phyloP scores from a whole-genome alignment of 1,140 invertebrate genomes.

The Bactericera cockerelli region DNA sequence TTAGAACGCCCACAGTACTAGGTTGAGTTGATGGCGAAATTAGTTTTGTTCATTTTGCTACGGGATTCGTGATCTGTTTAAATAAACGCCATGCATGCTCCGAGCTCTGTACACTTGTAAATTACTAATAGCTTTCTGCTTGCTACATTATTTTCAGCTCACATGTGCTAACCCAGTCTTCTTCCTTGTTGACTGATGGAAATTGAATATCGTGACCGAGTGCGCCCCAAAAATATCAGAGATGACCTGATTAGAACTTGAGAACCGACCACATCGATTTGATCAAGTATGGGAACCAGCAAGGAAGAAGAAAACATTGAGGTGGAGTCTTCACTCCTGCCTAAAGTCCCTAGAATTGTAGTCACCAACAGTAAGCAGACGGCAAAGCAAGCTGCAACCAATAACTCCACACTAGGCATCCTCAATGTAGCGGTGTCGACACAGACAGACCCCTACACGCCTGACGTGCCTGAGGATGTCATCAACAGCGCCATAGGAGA shows the following conservation, averaged over 20 bases:
- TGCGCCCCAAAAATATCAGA: neutral
- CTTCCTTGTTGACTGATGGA: neutral
- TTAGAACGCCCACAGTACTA: no score
- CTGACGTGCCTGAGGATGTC: neutral
- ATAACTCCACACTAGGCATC: neutral
- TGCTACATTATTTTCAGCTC: neutral
- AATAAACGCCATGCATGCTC: no score
- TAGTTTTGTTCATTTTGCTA: no score
- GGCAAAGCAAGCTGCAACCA: neutral
- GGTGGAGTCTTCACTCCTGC: neutral
- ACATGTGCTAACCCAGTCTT: neutral
- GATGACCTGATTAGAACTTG: neutral
- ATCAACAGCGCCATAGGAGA: slow-evolving; percentile 33
- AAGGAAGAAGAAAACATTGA: neutral
- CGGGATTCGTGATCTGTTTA: no score
- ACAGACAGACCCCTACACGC: neutral
- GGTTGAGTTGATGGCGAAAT: no score
- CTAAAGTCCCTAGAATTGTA: neutral
- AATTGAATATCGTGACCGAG: neutral
- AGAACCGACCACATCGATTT: neutral
- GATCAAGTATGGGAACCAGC: neutral
- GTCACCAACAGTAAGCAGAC: slow-evolving; percentile 1
- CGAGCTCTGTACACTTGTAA: neutral
- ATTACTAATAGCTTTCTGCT: slow-evolving; percentile 1
- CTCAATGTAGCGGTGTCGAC: neutral